phyloP scores from a whole-genome alignment of 2,888 invertebrate species.

The Eupelmus urozonus region DNA sequence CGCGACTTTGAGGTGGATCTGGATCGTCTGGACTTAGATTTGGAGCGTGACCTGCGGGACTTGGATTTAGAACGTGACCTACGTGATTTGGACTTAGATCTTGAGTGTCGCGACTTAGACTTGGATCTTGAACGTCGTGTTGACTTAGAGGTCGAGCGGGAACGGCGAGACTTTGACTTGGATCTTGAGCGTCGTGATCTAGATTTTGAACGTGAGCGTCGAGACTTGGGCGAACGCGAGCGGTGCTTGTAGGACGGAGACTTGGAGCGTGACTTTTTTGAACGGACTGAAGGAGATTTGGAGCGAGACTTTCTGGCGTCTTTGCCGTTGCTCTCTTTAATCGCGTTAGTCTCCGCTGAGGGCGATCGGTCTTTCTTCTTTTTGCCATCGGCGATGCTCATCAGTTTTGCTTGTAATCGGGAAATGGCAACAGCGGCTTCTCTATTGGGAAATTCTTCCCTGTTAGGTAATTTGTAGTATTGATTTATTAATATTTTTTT shows the following conservation, averaged over 20 bases:
- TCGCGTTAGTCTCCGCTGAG: slow-evolving; percentile 66
- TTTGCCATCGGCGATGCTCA: slow-evolving; percentile 81
- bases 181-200: slow-evolving; percentile 64
- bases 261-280: slow-evolving; percentile 73
- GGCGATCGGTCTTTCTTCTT: slow-evolving; percentile 75
- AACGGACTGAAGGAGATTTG: slow-evolving; percentile 70
- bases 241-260: slow-evolving; percentile 65
- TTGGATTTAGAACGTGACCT: slow-evolving; percentile 75
- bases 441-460: slow-evolving; percentile 63
- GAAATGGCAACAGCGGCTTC: slow-evolving; percentile 79
- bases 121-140: slow-evolving; percentile 68
- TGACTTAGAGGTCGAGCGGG: slow-evolving; percentile 65
- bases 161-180: slow-evolving; percentile 68
- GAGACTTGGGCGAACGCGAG: slow-evolving; percentile 68
- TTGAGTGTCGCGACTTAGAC: slow-evolving; percentile 69
- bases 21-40: slow-evolving; percentile 69
- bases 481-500: too few relatives aligned
- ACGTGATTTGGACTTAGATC: slow-evolving; percentile 73
- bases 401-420: slow-evolving; percentile 81
- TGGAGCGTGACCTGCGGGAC: slow-evolving; percentile 75
- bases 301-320: slow-evolving; percentile 68
- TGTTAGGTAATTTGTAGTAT: too few relatives aligned
- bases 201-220: slow-evolving; percentile 74
- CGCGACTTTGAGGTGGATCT: slow-evolving; percentile 71
- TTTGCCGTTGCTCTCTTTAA: slow-evolving; percentile 66